phyloP scores from a whole-genome alignment of 2,888 invertebrate species.

The Galerucella calmariensis region DNA sequence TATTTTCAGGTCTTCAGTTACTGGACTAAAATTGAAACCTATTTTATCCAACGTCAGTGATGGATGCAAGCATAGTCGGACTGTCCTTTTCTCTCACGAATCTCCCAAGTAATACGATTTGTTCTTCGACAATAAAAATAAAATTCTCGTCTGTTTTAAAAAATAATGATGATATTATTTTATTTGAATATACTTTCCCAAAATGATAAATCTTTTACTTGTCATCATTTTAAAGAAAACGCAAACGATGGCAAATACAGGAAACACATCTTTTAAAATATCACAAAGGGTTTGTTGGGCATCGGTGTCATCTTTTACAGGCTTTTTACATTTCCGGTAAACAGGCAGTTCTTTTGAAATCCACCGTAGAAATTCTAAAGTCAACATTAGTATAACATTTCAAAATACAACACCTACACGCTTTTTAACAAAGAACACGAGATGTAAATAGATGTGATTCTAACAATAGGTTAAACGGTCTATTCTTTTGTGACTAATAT shows the following conservation, averaged over 20 bases:
- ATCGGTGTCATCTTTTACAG: conserved; percentile 41
- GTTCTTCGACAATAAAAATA: no score
- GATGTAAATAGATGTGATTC: conserved; percentile 49
- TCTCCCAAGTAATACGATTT: no score
- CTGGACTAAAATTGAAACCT: no score
- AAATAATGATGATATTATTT: no score
- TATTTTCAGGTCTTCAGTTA: no score
- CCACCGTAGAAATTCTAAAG: conserved; percentile 54
- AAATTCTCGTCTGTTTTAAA: no score
- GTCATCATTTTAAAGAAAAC: conserved; percentile 14
- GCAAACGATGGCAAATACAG: conserved; percentile 34
- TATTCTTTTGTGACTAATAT: conserved; percentile 2
- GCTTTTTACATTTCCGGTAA: conserved; percentile 42
- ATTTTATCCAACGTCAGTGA: no score
- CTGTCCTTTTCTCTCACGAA: no score
- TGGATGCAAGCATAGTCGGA: no score
- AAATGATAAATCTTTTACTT: conserved; percentile 1
- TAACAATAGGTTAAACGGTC: conserved; percentile 1
- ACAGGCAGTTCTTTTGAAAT: conserved; percentile 46
- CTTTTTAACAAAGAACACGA: conserved; percentile 54
- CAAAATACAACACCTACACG: conserved; percentile 51
- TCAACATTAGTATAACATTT: conserved; percentile 54
- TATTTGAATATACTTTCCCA: neutral
- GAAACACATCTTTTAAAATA: conserved; percentile 34
- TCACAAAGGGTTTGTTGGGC: conserved; percentile 34